These are phyloP conservation scores for Drosophila teissieri DNA, from an alignment of 1,140 invertebrate species.

Conservation along the genomic window DNA sequence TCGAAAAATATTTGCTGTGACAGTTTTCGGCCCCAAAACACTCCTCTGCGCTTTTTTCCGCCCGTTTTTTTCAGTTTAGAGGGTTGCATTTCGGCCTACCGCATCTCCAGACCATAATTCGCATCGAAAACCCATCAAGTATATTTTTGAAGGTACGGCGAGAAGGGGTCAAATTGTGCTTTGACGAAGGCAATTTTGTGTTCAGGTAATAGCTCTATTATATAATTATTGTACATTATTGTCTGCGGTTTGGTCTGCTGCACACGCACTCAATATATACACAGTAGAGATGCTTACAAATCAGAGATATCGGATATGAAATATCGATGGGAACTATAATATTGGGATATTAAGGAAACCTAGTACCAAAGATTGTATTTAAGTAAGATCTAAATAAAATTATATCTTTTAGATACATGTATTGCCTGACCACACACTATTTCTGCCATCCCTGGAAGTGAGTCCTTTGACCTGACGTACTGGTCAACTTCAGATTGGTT, in stretches of 20 bases:
- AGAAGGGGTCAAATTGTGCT: slow-evolving; percentile 34
- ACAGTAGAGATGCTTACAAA: neutral
- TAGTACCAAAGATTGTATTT: neutral
- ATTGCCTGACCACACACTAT: no score
- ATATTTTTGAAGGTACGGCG: slow-evolving; percentile 22
- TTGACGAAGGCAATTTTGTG: slow-evolving; percentile 64
- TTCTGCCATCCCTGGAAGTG: neutral
- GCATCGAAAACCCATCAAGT: slow-evolving; percentile 71
- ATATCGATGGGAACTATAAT: neutral
- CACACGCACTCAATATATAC: slow-evolving; percentile 23
- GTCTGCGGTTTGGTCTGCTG: slow-evolving; percentile 50
- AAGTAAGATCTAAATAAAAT: no score
- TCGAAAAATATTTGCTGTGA: slow-evolving; percentile 72
- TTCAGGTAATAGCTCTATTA: slow-evolving; percentile 74
- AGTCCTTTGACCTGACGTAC: slow-evolving; percentile 38
- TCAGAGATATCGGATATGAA: neutral
- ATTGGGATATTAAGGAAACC: neutral
- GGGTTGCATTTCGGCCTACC: slow-evolving; percentile 29
- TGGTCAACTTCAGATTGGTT: slow-evolving; percentile 11
- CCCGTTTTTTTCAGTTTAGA: neutral
- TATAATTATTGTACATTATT: slow-evolving; percentile 81
- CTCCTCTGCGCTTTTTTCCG: slow-evolving; percentile 15
- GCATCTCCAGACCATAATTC: slow-evolving; percentile 44
- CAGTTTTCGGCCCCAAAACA: slow-evolving; percentile 55
- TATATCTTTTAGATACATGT: no score